A percentile compares a stretch with the other conserved stretches of the same genome.
These are phyloP conservation scores for Dendropsophus ebraccatus DNA, from an alignment of 2,113 vertebrate genomes.

Conservation along the genomic window DNA sequence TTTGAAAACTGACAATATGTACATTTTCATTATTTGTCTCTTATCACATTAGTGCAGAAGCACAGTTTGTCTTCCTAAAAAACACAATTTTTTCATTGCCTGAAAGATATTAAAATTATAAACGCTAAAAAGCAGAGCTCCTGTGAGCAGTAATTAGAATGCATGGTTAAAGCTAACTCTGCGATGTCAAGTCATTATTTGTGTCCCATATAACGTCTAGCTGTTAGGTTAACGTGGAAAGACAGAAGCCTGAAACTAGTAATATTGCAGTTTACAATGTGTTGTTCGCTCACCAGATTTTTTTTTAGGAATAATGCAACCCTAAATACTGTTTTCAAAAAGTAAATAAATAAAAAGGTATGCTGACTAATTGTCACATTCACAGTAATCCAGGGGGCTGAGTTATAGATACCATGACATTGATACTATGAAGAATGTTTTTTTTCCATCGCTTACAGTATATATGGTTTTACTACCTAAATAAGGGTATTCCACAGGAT, in stretches of 20 bases:
- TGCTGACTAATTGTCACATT: no score
- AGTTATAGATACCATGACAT: no score
- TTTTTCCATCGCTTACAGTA: no score
- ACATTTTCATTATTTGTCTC: slow-evolving; percentile 50
- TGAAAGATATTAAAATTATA: slow-evolving; percentile 39
- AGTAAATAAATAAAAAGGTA: no score
- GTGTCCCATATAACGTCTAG: not conserved
- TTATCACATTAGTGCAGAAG: slow-evolving; percentile 55
- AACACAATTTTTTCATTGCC: slow-evolving; percentile 33
- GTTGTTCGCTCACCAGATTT: no score
- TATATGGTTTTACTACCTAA: no score
- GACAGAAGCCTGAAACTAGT: not conserved
- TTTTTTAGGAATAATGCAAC: no score
- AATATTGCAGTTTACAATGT: not conserved
- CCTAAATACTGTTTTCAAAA: no score
- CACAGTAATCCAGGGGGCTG: no score
- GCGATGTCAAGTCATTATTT: slow-evolving; percentile 23
- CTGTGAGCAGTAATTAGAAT: slow-evolving; percentile 28
- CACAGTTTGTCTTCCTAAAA: slow-evolving; percentile 34
- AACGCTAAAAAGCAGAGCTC: slow-evolving; percentile 31
- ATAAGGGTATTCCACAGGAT: no score
- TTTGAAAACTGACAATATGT: slow-evolving; percentile 50
- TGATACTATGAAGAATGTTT: no score
- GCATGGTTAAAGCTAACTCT: slow-evolving; percentile 28
- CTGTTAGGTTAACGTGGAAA: not conserved